These are phyloP conservation scores for Ellobius talpinus DNA, from an alignment of 2,113 vertebrate genomes.

Conservation along the genomic window DNA sequence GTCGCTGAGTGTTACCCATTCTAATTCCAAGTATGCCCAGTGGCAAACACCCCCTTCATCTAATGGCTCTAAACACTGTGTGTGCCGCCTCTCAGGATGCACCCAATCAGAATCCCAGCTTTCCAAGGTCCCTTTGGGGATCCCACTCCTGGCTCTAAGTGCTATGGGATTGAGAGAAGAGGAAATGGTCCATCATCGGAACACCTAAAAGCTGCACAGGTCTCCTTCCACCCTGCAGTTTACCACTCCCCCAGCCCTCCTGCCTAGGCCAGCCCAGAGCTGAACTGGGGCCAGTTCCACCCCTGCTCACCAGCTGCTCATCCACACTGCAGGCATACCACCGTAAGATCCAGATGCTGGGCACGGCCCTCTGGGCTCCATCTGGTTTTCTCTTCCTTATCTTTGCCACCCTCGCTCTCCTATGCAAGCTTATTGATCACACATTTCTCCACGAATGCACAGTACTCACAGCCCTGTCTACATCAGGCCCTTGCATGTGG, in stretches of 20 bases:
- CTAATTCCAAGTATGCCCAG: fast-evolving
- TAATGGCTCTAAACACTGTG: background rate
- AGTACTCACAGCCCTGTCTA: background rate
- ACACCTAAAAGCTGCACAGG: fast-evolving
- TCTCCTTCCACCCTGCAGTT: background rate
- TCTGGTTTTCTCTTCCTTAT: fast-evolving
- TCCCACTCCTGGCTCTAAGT: background rate
- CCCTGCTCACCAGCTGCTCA: background rate
- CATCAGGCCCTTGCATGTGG: background rate
- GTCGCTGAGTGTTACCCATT: fast-evolving
- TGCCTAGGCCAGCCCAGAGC: fast-evolving
- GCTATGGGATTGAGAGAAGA: background rate
- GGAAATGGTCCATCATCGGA: background rate
- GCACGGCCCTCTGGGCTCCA: fast-evolving
- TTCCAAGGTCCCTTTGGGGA: background rate
- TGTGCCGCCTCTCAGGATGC: background rate
- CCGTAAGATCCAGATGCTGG: background rate
- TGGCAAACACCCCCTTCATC: background rate
- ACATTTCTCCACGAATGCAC: background rate
- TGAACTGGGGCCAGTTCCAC: no score
- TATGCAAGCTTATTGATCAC: background rate
- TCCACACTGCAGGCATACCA: background rate
- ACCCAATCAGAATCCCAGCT: background rate
- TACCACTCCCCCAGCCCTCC: background rate
- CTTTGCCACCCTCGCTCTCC: no score